These are phyloP conservation scores for Limnephilus lunatus DNA, from an alignment of 2,888 invertebrate genomes.

Conservation along the genomic window DNA sequence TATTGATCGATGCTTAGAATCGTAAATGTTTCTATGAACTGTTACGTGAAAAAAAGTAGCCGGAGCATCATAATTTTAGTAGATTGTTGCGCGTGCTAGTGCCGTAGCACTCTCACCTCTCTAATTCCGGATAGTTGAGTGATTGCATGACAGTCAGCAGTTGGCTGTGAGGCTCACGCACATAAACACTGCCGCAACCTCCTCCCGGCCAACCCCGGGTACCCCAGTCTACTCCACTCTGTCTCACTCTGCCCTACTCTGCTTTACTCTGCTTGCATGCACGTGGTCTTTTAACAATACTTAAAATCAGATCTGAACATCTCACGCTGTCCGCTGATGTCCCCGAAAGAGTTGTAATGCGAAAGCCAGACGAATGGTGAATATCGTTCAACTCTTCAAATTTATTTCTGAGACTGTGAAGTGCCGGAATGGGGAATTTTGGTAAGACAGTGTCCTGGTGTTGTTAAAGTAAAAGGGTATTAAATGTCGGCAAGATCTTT, in stretches of 20 bases:
- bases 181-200: background rate
- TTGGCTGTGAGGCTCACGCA: slow-evolving; percentile 36
- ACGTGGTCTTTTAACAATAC: background rate
- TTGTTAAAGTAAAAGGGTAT: too few species aligned
- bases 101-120: background rate
- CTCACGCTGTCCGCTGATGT: too few species aligned
- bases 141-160: slow-evolving; percentile 38
- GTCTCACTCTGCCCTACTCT: background rate
- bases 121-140: slow-evolving; percentile 15
- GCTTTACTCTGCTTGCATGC: background rate
- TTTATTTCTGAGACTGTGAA: too few species aligned
- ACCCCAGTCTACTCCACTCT: background rate
- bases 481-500: too few species aligned
- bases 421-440: too few species aligned
- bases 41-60: background rate
- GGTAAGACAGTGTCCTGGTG: too few species aligned
- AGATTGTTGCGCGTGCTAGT: background rate
- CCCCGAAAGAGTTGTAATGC: too few species aligned
- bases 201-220: slow-evolving; percentile 5
- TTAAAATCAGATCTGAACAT: too few species aligned
- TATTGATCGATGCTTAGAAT: background rate
- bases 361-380: too few species aligned
- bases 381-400: too few species aligned
- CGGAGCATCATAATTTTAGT: background rate
- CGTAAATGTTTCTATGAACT: background rate